A percentile compares a stretch with the other conserved stretches of the same genome.
These are phyloP conservation scores for Bombus confusus DNA, from an alignment of 1,140 invertebrate species.

Conservation along the genomic window DNA sequence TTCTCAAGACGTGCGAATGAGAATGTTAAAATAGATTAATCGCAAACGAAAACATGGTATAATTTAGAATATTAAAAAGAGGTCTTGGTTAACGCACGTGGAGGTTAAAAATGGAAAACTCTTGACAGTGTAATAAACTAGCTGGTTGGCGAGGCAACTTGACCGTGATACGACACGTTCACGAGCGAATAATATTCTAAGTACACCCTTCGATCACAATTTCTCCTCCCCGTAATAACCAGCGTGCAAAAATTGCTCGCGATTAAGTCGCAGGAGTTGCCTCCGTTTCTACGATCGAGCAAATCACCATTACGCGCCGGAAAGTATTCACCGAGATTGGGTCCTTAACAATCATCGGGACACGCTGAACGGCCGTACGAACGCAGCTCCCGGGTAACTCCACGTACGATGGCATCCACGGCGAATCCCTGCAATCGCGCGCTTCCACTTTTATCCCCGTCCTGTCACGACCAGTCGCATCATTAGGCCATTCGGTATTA, in stretches of 20 bases:
- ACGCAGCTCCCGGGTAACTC: not conserved
- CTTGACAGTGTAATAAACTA: not conserved
- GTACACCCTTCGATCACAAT: not conserved
- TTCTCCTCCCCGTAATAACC: not conserved
- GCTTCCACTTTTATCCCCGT: slow-evolving; percentile 64
- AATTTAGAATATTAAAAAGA: slow-evolving; percentile 1
- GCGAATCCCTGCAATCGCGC: slow-evolving; percentile 47
- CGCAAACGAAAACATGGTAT: not conserved
- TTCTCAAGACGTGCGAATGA: too few relatives aligned
- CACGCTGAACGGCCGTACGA: not conserved
- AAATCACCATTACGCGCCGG: slow-evolving; percentile 52
- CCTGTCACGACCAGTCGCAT: slow-evolving; percentile 70
- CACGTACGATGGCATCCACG: not conserved
- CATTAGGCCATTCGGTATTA: slow-evolving; percentile 73
- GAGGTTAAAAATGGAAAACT: not conserved
- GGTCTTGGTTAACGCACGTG: too few relatives aligned
- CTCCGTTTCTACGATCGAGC: slow-evolving; percentile 51
- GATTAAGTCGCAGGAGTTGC: slow-evolving; percentile 17
- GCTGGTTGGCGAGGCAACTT: not conserved
- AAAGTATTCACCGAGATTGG: slow-evolving; percentile 34
- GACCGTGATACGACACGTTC: not conserved
- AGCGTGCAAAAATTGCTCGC: slow-evolving; percentile 22
- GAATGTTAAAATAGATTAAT: too few relatives aligned
- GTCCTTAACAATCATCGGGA: slow-evolving; percentile 47
- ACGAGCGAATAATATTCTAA: slow-evolving; percentile 18